A percentile compares a stretch with the other conserved stretches of the same genome.
Evolutionary conservation across 1,140 invertebrate species (phyloP).

Genomic region (fruit fly (Drosophila melanogaster)): Release_6_plus_ISO1_MT NT_033779.5:16565001-16565500

Average conservation of each 20-base stretch:
- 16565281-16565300: background rate
- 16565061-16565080: slow-evolving; percentile 47
- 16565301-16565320: slow-evolving; percentile 5
- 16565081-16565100: slow-evolving; percentile 19
- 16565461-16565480: slow-evolving; percentile 20
- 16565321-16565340: slow-evolving; percentile 53
- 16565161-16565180: slow-evolving; percentile 69
- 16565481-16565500: slow-evolving; percentile 9
- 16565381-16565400: slow-evolving; percentile 36
- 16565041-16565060: slow-evolving; percentile 26
- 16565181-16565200: slow-evolving; percentile 13
- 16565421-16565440: slow-evolving; percentile 47
- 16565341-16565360: slow-evolving; percentile 66
- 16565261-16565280: slow-evolving; percentile 50
- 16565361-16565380: slow-evolving; percentile 52
- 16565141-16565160: slow-evolving; percentile 4
- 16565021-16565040: slow-evolving; percentile 2
- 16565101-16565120: slow-evolving; percentile 27
- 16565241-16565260: slow-evolving; percentile 41
- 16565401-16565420: slow-evolving; percentile 10
- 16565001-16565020: too few relatives aligned
- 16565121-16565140: background rate
- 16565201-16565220: slow-evolving; percentile 50
- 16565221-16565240: slow-evolving; percentile 52
- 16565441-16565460: slow-evolving; percentile 37